Base-by-base conservation (phyloP, 2,888 invertebrate genomes). In the Watsonalla binaria region DNA sequence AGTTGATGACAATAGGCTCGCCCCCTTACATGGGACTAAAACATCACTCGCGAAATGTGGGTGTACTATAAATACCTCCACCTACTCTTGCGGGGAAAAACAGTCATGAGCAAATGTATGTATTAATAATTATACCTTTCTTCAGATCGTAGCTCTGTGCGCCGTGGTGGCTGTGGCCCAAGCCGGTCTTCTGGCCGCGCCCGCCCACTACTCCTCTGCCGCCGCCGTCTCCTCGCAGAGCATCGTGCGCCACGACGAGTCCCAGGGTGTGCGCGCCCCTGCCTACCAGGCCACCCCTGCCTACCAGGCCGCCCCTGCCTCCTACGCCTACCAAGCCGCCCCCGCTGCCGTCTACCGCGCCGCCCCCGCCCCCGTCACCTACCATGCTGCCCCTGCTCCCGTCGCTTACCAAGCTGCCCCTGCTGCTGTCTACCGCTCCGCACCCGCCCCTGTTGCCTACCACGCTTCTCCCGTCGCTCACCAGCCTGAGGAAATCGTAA, bases 161-260 rank as follows among this genome's bases (percentile, higher is more conserved):
- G 65, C 68, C 8, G 54, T 72, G 42, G 62, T 65, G 61, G 72
- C 72, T 0, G 65, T 68, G 33, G 52, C 62, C 51, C 66, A 65
- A 46, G 74, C 72, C 0, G 74, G 72, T 53, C 65, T 75, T 53
- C 58, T 65, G 59, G 63, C 69, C 33, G 64, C 62, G 53, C 62
- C 91, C 9, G 86, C 86, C 46, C 81, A 82, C 68, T 74, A 76
- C 63, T 75, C 76, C 34, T 59, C 75, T n/a, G 74, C 77, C 47
- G 54, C 81, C 75, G 66, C 72, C 65, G 66, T 72, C 62, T 82
- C 81, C 53, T 78, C 79, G 5, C 79, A 79, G 55, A 78, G 68
- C 68, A 74, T 80, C 60, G 68, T 80, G 46, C 75, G 84, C 54
- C 77, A 74, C 63, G 82, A 24, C 24, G 24, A 24, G 24, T 24